phyloP scores from a whole-genome alignment of 2,888 invertebrate species.

The Sminthurinus aureus region DNA sequence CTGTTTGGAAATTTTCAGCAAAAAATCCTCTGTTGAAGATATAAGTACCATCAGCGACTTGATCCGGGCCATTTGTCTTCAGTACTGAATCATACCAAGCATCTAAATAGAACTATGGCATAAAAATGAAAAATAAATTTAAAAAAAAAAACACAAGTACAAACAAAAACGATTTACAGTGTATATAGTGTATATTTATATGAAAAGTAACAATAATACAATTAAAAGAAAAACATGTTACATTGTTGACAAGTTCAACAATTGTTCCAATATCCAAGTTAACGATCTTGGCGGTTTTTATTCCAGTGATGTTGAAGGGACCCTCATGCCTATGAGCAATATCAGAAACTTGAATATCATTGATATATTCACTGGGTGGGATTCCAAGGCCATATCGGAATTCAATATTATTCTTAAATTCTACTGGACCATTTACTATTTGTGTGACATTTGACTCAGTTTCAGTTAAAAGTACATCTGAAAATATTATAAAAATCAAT shows the following conservation, averaged over 20 bases:
- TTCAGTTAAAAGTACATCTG: conserved; percentile 44
- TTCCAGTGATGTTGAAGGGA: neutral
- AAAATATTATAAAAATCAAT: conserved; percentile 9
- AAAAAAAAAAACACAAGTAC: no score
- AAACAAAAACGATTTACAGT: no score
- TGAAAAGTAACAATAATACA: neutral
- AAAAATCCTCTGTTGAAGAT: conserved; percentile 20
- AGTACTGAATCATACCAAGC: conserved; percentile 49
- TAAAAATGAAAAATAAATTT: no score
- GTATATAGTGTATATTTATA: no score
- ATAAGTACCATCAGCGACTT: conserved; percentile 41
- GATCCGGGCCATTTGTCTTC: conserved; percentile 36
- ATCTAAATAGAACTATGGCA: conserved; percentile 40
- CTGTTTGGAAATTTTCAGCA: conserved; percentile 23
- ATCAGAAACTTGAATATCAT: conserved; percentile 19
- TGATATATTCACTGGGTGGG: conserved; percentile 8
- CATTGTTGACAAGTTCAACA: conserved; percentile 5
- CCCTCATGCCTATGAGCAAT: conserved; percentile 17
- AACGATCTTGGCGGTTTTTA: neutral
- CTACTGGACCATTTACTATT: conserved; percentile 22
- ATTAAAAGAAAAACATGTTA: neutral
- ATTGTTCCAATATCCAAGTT: neutral
- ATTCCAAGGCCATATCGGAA: conserved; percentile 1
- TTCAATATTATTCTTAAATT: conserved; percentile 39
- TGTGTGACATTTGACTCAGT: conserved; percentile 27